A percentile compares a stretch with the other conserved stretches of the same genome.
Evolutionary conservation across 64 coral and sea anemone genomes (phyloP).

Genomic region (Orbicella faveolata): DNA sequence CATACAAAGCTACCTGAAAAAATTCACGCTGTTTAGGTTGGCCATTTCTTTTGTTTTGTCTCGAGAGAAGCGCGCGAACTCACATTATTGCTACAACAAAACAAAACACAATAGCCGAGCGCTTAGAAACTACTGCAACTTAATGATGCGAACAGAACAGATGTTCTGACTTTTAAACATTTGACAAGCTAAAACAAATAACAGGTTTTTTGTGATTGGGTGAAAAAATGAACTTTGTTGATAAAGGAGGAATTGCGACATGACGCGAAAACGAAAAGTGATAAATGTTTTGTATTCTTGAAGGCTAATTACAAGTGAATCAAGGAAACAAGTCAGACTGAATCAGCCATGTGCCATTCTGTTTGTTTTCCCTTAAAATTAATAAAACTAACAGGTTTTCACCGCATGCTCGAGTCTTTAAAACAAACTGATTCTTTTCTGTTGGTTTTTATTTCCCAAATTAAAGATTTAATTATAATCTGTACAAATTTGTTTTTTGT

Average conservation of each 20-base stretch:
- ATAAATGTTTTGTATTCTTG: neutral
- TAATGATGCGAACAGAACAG: neutral
- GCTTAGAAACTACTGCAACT: neutral
- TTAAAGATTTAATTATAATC: neutral
- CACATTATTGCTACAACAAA: neutral
- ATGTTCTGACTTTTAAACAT: conserved; percentile 13
- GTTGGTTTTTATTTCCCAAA: neutral
- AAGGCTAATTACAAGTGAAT: neutral
- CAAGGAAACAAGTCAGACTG: neutral
- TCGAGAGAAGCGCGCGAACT: neutral
- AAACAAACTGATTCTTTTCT: neutral
- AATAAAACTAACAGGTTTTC: neutral
- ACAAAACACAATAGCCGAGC: neutral
- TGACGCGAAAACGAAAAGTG: neutral
- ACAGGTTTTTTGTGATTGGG: conserved; percentile 12
- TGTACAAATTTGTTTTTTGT: neutral
- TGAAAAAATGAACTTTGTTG: neutral
- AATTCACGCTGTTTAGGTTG: neutral
- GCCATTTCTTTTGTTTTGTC: neutral
- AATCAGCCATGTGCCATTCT: neutral
- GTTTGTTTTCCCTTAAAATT: neutral
- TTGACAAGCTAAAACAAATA: conserved; percentile 14
- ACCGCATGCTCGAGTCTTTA: no score
- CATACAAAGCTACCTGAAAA: neutral
- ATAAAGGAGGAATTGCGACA: neutral